phyloP scores from a whole-genome alignment of 2,113 vertebrate genomes.

The Corythornis madagascariensis region DNA sequence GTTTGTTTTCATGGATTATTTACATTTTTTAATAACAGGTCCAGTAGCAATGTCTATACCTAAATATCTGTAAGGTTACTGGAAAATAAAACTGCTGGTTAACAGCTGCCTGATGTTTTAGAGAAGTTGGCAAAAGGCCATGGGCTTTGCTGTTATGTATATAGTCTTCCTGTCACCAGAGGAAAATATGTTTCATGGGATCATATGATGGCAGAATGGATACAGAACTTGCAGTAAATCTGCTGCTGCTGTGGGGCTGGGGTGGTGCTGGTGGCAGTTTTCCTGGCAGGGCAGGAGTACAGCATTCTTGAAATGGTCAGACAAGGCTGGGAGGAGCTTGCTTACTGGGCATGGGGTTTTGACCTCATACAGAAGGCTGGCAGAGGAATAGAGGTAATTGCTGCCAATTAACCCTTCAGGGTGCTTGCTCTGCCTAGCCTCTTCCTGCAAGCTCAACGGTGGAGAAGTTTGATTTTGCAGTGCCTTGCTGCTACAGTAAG shows the following conservation, averaged over 20 bases:
- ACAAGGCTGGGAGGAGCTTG: fast-evolving
- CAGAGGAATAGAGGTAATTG: background rate
- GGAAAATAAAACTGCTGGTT: background rate
- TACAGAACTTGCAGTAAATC: fast-evolving
- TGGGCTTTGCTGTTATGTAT: background rate
- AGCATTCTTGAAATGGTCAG: fast-evolving
- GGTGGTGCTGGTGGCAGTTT: fast-evolving
- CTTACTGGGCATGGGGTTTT: too few relatives aligned
- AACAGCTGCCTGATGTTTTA: background rate
- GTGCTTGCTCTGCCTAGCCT: background rate
- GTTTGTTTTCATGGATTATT: background rate
- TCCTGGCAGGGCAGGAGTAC: background rate
- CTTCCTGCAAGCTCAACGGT: background rate
- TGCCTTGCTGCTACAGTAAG: fast-evolving
- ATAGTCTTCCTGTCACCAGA: background rate
- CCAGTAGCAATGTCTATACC: background rate
- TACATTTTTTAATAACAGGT: background rate
- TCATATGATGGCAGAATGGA: fast-evolving
- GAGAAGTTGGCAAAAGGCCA: background rate
- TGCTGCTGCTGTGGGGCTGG: background rate
- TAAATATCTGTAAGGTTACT: too few relatives aligned
- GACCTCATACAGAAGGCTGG: background rate
- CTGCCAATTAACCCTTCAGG: fast-evolving
- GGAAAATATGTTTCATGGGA: fast-evolving
- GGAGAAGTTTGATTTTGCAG: background rate